phyloP scores from a whole-genome alignment of 2,888 invertebrate species.

The Cremastinae sp. region DNA sequence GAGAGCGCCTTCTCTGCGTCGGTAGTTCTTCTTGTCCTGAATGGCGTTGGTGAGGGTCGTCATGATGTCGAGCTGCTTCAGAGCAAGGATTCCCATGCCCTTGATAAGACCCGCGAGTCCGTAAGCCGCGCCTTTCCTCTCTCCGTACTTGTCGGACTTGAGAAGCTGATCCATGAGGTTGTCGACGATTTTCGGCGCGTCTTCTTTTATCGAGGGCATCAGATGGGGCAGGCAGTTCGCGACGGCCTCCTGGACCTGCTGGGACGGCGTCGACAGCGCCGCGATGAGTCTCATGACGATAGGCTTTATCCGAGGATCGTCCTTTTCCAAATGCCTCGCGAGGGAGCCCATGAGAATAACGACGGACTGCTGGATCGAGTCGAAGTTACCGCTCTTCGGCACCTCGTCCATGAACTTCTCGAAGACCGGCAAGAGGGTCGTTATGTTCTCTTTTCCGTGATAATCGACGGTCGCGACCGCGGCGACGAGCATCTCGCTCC shows the following conservation, averaged over 20 bases:
- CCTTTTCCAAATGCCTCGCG: constrained; percentile 96
- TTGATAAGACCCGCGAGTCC: constrained; percentile 98
- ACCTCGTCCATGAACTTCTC: constrained; percentile 96
- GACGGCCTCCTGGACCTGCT: constrained; percentile 98
- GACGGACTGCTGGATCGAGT: constrained; percentile 96
- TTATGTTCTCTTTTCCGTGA: constrained; percentile 90
- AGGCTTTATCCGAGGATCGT: constrained; percentile 94
- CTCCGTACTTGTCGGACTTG: constrained; percentile 96
- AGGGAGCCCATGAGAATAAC: constrained; percentile 98
- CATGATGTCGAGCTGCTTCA: constrained; percentile 98
- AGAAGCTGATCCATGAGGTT: constrained; percentile 92
- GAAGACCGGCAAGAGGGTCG: constrained; percentile 92
- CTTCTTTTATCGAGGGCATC: constrained; percentile 95
- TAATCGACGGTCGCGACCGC: constrained; percentile 95
- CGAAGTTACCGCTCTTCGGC: constrained; percentile 93
- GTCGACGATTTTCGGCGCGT: constrained; percentile 93
- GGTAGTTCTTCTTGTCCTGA: constrained; percentile 97
- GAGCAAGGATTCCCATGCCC: constrained; percentile 96
- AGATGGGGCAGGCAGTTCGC: constrained; percentile 97
- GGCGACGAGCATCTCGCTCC: constrained; percentile 95
- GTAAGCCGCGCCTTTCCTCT: constrained; percentile 97
- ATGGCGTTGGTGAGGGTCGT: constrained; percentile 95
- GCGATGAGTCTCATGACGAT: constrained; percentile 95
- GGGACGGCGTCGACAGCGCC: constrained; percentile 97
- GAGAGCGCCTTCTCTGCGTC: constrained; percentile 95